Percentiles rank a stretch among this genome's conserved stretches.
phyloP scores from a whole-genome alignment of 2,113 vertebrate genomes.

The Bungarus multicinctus region DNA sequence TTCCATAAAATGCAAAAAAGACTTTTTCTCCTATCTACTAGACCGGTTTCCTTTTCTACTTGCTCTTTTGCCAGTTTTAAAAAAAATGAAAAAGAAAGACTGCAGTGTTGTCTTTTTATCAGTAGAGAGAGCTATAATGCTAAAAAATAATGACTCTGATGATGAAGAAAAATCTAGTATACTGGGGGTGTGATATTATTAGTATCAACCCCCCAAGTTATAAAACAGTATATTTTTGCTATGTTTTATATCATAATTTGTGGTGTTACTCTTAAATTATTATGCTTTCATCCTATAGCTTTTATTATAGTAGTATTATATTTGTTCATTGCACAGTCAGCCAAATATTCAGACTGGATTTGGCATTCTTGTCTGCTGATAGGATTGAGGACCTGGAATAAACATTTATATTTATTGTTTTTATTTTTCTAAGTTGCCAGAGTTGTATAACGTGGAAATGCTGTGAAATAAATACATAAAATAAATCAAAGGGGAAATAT shows the following conservation, averaged over 20 bases:
- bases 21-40: not conserved
- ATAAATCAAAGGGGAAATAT: not conserved
- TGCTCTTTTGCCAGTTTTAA: not conserved
- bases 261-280: not conserved
- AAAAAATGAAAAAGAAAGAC: not conserved
- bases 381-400: not conserved
- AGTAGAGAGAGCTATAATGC: not conserved
- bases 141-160: not conserved
- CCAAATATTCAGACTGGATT: not conserved
- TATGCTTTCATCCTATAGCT: not conserved
- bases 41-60: not conserved
- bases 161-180: not conserved
- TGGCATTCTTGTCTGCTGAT: not conserved
- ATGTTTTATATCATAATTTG: not conserved
- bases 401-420: not conserved
- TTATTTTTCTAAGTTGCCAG: not conserved
- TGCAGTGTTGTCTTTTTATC: not conserved
- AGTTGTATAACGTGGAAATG: not conserved
- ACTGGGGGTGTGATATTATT: not conserved
- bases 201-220: not conserved
- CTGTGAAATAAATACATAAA: not conserved
- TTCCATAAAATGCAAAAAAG: not conserved
- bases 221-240: not conserved
- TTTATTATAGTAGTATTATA: not conserved
- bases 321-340: not conserved